Conservation (phyloP, 2,888 invertebrate genomes). For the Altica lythri region DNA sequence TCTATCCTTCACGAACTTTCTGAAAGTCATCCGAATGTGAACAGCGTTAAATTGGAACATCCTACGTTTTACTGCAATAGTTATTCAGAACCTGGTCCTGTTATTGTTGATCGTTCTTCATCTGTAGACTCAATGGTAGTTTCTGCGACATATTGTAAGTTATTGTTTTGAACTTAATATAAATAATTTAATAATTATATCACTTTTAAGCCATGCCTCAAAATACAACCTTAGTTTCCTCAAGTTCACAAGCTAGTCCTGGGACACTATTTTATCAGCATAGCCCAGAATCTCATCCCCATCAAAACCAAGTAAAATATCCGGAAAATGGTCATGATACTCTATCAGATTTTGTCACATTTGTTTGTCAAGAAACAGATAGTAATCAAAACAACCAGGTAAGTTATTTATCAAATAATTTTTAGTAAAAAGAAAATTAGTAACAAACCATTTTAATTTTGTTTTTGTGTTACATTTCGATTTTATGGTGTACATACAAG, state of each 20-base stretch:
- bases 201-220: conserved; percentile 57
- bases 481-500: neutral
- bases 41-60: conserved; percentile 81
- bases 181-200: neutral
- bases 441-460: too few species aligned
- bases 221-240: conserved; percentile 59
- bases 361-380: conserved; percentile 93
- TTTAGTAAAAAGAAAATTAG: too few species aligned
- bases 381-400: conserved; percentile 78
- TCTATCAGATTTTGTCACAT: conserved; percentile 93
- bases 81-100: conserved; percentile 73
- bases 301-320: conserved; percentile 66
- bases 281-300: conserved; percentile 62
- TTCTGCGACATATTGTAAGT: conserved; percentile 79
- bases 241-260: conserved; percentile 62
- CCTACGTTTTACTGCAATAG: conserved; percentile 81
- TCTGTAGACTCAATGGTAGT: conserved; percentile 69
- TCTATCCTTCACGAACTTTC: conserved; percentile 92
- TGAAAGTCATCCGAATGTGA: conserved; percentile 68
- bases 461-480: too few species aligned
- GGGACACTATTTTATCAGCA: conserved; percentile 62
- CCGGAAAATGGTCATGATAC: conserved; percentile 89
- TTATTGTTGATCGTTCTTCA: conserved; percentile 58
- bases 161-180: neutral
- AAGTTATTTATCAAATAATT: too few species aligned